A percentile compares a stretch with the other conserved stretches of the same genome.
phyloP scores from a whole-genome alignment of 2,797 vertebrate genomes.

The Acridotheres tristis region DNA sequence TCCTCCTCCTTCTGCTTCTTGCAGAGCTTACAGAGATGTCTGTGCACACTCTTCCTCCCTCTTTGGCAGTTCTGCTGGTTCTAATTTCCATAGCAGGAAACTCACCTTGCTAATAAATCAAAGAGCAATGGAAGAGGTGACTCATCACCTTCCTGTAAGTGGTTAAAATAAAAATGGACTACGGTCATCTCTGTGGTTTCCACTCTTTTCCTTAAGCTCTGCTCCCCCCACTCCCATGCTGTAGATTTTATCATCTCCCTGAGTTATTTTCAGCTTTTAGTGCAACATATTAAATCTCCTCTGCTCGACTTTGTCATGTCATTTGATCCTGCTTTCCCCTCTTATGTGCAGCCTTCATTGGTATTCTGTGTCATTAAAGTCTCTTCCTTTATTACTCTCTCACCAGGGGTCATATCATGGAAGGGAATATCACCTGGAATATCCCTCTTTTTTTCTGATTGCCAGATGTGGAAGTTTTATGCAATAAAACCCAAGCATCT shows the following conservation, averaged over 20 bases:
- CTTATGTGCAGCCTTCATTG: not conserved
- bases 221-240: not conserved
- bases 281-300: not conserved
- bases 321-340: not conserved
- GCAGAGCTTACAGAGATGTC: not conserved
- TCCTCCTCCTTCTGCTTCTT: not conserved
- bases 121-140: constrained; percentile 16
- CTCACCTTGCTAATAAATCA: constrained; percentile 36
- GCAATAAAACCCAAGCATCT: not conserved
- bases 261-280: constrained; percentile 18
- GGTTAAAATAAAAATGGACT: constrained; percentile 32
- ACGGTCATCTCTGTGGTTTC: constrained; percentile 8
- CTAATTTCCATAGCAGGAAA: constrained; percentile 23
- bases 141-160: constrained; percentile 44
- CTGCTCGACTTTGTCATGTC: not conserved
- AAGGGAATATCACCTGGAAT: not conserved
- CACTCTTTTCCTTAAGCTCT: not conserved
- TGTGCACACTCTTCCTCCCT: not conserved
- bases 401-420: not conserved
- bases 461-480: not conserved
- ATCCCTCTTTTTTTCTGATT: not conserved
- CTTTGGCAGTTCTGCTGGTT: not conserved
- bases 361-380: not conserved
- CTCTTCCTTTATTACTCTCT: not conserved
- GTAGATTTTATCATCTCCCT: not conserved